These are phyloP conservation scores for Oscheius onirici DNA, from an alignment of 2,888 invertebrate species.

Conservation along the genomic window DNA sequence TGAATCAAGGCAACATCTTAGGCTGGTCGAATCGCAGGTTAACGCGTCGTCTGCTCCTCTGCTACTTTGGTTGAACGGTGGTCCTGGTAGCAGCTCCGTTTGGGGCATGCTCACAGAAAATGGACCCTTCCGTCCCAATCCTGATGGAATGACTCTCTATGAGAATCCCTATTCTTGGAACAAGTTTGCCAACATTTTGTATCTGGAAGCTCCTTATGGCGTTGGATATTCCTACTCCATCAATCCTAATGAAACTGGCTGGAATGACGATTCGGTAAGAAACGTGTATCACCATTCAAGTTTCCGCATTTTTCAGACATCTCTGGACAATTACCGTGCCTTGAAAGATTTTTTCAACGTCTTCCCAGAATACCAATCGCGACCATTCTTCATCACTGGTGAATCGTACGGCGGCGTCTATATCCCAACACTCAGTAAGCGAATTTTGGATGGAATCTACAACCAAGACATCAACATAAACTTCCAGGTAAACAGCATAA, in stretches of 20 bases:
- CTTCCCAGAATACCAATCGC: constrained; percentile 73
- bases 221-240: constrained; percentile 75
- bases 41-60: constrained; percentile 43
- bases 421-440: constrained; percentile 70
- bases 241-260: constrained; percentile 61
- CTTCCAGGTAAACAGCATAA: constrained; percentile 45
- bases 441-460: constrained; percentile 43
- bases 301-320: constrained; percentile 69
- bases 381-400: constrained; percentile 72
- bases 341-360: constrained; percentile 73
- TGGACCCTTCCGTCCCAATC: constrained; percentile 71
- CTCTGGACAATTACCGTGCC: constrained; percentile 73
- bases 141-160: constrained; percentile 54
- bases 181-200: constrained; percentile 72
- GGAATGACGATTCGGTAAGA: constrained; percentile 56
- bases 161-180: constrained; percentile 67
- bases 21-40: constrained; percentile 49
- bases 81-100: constrained; percentile 47
- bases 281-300: neutral
- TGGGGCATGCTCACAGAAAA: constrained; percentile 72
- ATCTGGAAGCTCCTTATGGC: constrained; percentile 76
- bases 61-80: constrained; percentile 63
- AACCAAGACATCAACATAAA: constrained; percentile 40
- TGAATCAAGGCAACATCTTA: too few relatives aligned
- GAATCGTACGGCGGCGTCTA: constrained; percentile 72